Evolutionary conservation across 2,113 vertebrate genomes (phyloP).

Genomic region (Mellivora capensis): DNA sequence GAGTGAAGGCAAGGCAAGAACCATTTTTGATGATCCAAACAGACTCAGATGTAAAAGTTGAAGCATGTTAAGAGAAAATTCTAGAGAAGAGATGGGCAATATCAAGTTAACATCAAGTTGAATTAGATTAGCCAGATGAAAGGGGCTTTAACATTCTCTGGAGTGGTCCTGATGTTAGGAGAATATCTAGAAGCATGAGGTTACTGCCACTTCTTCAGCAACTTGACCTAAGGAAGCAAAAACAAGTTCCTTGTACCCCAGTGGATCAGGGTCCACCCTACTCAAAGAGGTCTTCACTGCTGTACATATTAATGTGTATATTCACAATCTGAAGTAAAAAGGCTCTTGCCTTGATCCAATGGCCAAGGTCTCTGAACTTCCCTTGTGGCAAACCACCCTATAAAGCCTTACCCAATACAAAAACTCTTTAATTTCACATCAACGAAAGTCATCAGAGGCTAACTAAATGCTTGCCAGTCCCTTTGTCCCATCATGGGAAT

Average conservation of each 20-base stretch:
- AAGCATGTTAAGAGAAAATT: conserved; percentile 28
- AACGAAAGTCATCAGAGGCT: not conserved
- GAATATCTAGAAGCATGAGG: not conserved
- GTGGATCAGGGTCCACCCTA: not conserved
- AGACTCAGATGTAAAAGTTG: not conserved
- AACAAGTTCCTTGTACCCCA: not conserved
- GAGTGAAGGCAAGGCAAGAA: not conserved
- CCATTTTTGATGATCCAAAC: not conserved
- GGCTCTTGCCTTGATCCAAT: not conserved
- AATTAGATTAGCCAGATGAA: not conserved
- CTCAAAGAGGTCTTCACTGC: not conserved
- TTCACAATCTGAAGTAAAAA: not conserved
- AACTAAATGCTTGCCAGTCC: not conserved
- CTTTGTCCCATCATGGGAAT: not conserved
- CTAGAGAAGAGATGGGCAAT: not conserved
- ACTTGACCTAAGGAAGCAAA: no score
- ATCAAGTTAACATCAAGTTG: not conserved
- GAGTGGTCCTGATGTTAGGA: not conserved
- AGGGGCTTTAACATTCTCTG: not conserved
- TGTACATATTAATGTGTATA: not conserved
- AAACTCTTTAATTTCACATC: not conserved
- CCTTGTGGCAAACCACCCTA: not conserved
- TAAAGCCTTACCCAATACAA: not conserved
- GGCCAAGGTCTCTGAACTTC: not conserved
- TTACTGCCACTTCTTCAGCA: not conserved